phyloP scores from a whole-genome alignment of 2,888 invertebrate genomes.

The Marronus borbonicus region DNA sequence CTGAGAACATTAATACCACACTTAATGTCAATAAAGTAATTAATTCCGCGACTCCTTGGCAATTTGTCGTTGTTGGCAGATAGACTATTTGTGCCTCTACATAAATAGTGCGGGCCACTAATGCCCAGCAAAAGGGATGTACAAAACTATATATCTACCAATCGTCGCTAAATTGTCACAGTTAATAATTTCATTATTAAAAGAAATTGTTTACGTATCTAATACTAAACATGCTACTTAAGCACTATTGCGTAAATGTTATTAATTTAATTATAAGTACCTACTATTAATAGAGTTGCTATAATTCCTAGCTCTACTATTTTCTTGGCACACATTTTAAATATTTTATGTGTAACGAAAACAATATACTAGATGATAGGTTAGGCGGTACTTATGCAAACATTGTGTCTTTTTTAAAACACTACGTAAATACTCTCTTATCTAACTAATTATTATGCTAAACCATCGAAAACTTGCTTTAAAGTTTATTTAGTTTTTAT shows the following conservation, averaged over 20 bases:
- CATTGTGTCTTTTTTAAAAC: background rate
- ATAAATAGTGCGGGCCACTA: slow-evolving; percentile 59
- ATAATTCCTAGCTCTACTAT: slow-evolving; percentile 6
- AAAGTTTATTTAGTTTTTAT: no score
- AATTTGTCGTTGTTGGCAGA: slow-evolving; percentile 60
- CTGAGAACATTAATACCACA: slow-evolving; percentile 57
- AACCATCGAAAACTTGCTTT: no score
- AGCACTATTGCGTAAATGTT: background rate
- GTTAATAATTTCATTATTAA: background rate
- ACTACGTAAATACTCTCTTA: no score
- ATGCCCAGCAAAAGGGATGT: slow-evolving; percentile 10
- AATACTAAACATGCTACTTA: background rate
- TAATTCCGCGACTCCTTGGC: slow-evolving; percentile 61
- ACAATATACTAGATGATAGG: slow-evolving; percentile 39
- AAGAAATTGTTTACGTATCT: background rate
- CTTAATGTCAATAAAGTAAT: slow-evolving; percentile 64
- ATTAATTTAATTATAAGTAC: background rate
- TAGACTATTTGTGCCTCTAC: slow-evolving; percentile 63
- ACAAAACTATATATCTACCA: slow-evolving; percentile 12
- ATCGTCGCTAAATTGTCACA: background rate
- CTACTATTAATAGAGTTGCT: background rate
- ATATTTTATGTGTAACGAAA: slow-evolving; percentile 45
- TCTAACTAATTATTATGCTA: no score
- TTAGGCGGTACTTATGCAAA: slow-evolving; percentile 15
- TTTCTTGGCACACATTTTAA: slow-evolving; percentile 46